A percentile compares a stretch with the other conserved stretches of the same genome.
phyloP scores from a whole-genome alignment of 2,888 invertebrate species.

The Drosophila mimetica region DNA sequence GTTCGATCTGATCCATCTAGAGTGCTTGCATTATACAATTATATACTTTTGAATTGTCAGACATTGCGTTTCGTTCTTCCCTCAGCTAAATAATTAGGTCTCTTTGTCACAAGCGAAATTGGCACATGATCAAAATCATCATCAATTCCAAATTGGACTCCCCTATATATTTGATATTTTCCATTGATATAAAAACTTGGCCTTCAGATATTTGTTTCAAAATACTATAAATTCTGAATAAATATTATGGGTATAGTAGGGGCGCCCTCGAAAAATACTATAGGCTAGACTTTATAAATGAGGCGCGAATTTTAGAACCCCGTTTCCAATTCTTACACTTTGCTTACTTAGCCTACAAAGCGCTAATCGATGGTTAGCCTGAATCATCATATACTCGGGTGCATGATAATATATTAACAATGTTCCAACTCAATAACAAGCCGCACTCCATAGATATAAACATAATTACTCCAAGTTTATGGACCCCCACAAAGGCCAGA shows the following conservation, averaged over 20 bases:
- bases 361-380: constrained; percentile 40
- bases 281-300: not conserved
- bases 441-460: constrained; percentile 33
- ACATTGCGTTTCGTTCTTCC: constrained; percentile 13
- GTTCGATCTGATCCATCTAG: constrained; percentile 12
- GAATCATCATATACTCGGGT: constrained; percentile 10
- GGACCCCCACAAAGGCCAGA: constrained; percentile 17
- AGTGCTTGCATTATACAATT: constrained; percentile 42
- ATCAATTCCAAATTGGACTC: constrained; percentile 14
- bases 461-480: constrained; percentile 41
- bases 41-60: constrained; percentile 14
- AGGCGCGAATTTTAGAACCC: constrained; percentile 41
- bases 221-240: constrained; percentile 5
- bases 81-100: constrained; percentile 1
- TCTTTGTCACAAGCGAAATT: constrained; percentile 31
- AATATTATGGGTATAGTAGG: constrained; percentile 2
- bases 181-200: constrained; percentile 29
- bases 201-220: constrained; percentile 14
- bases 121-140: constrained; percentile 59
- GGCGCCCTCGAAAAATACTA: constrained; percentile 6
- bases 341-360: constrained; percentile 8
- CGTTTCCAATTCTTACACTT: constrained; percentile 2
- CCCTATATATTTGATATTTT: constrained; percentile 13
- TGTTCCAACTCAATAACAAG: constrained; percentile 18
- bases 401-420: constrained; percentile 18